These are phyloP conservation scores for Macrotis lagotis DNA, from an alignment of 2,113 vertebrate genomes.

Conservation along the genomic window DNA sequence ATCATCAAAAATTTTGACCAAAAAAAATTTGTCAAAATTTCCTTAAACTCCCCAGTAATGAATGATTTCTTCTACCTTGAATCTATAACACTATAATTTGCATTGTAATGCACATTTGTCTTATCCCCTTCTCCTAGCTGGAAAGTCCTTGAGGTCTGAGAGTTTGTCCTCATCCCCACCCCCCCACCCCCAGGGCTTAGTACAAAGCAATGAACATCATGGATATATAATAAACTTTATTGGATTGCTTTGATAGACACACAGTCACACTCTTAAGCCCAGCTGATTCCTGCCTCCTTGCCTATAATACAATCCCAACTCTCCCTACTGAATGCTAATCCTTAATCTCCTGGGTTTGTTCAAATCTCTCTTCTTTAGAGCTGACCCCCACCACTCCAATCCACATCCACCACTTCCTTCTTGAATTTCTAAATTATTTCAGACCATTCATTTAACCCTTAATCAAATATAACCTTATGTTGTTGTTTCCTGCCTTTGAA, in stretches of 20 bases:
- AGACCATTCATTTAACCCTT: background rate
- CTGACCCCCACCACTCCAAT: background rate
- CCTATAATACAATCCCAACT: background rate
- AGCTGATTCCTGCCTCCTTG: background rate
- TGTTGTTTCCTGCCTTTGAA: background rate
- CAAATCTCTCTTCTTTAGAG: background rate
- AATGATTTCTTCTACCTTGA: background rate
- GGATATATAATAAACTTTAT: background rate
- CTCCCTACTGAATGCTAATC: too few relatives aligned
- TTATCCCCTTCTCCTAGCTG: background rate
- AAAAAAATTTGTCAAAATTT: background rate
- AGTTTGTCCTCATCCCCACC: background rate
- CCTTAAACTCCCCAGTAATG: background rate
- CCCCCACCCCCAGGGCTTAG: too few relatives aligned
- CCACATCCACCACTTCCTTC: background rate
- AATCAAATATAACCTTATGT: background rate
- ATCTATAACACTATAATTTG: background rate
- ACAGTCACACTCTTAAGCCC: background rate
- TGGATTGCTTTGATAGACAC: background rate
- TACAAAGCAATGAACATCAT: too few relatives aligned
- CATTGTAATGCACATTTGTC: background rate
- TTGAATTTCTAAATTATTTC: background rate
- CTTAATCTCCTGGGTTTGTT: too few relatives aligned
- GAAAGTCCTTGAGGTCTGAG: background rate
- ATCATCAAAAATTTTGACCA: too few relatives aligned